Conservation (phyloP, 2,888 invertebrate genomes). For the Steinernema carpocapsae region DNA sequence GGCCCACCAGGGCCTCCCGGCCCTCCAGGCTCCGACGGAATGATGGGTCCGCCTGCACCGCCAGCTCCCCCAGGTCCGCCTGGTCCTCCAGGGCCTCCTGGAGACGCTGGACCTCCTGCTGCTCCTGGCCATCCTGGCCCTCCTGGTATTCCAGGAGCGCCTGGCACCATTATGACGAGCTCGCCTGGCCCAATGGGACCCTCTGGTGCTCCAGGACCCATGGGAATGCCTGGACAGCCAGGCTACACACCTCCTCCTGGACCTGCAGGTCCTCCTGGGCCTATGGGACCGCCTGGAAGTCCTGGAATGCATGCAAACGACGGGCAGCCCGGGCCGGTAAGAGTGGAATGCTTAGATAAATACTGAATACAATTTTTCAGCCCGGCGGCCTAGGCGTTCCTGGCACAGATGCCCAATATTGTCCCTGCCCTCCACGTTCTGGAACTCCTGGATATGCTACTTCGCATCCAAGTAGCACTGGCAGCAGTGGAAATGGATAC, state of each 20-base stretch:
- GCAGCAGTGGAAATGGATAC: neutral
- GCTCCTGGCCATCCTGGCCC: constrained; percentile 64
- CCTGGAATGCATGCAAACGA: constrained; percentile 18
- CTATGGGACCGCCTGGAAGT: neutral
- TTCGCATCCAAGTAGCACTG: neutral
- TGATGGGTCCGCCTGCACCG: constrained; percentile 79
- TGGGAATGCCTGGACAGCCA: constrained; percentile 59
- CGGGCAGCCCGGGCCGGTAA: neutral
- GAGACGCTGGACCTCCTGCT: constrained; percentile 77
- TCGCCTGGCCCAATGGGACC: constrained; percentile 60
- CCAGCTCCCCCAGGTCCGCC: constrained; percentile 82
- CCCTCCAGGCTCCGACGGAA: constrained; percentile 74
- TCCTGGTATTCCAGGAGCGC: constrained; percentile 76
- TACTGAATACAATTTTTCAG: neutral
- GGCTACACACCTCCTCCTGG: constrained; percentile 71
- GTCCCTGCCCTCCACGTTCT: constrained; percentile 32
- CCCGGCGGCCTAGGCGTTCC: constrained; percentile 11
- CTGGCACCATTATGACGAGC: constrained; percentile 72
- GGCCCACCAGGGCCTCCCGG: constrained; percentile 75
- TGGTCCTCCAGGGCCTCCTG: constrained; percentile 86
- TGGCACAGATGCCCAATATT: constrained; percentile 29
- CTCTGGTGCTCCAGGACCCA: constrained; percentile 71
- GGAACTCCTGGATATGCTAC: neutral
- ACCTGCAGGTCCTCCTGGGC: constrained; percentile 41
- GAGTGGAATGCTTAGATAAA: neutral